Evolutionary conservation across 2,888 invertebrate species (phyloP).

Genomic region (Nephrotoma guestfalica): DNA sequence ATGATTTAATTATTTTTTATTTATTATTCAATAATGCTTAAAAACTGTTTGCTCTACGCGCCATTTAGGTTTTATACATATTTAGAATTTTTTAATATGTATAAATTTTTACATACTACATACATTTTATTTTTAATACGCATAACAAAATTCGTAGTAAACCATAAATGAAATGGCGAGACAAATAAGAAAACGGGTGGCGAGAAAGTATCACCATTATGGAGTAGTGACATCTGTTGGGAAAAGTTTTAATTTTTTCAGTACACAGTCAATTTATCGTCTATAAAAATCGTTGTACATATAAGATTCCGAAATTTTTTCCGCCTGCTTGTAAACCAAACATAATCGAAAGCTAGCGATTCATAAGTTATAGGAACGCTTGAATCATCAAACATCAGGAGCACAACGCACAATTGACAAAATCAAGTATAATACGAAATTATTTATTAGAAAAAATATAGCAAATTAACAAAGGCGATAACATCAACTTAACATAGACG

Average conservation of each 20-base stretch:
- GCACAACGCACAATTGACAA: no score
- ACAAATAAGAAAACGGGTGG: neutral
- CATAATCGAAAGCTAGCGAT: no score
- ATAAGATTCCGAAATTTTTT: no score
- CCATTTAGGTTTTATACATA: neutral
- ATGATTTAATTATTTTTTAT: neutral
- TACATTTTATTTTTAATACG: neutral
- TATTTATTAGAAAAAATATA: neutral
- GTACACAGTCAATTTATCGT: neutral
- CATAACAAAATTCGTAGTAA: neutral
- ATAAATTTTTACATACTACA: no score
- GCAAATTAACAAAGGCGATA: neutral
- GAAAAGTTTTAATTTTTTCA: neutral
- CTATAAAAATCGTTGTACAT: neutral
- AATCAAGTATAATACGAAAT: neutral
- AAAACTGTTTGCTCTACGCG: neutral
- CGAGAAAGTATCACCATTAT: neutral
- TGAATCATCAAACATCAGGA: no score
- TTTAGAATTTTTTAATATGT: neutral
- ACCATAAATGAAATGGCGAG: neutral
- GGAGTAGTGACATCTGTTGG: neutral
- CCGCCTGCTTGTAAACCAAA: neutral
- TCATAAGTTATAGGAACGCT: no score
- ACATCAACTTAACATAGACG: slow-evolving; percentile 52
- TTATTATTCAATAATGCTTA: neutral